Evolutionary conservation across 2,797 vertebrate genomes (phyloP).

Genomic region (Onychomys leucogaster): DNA sequence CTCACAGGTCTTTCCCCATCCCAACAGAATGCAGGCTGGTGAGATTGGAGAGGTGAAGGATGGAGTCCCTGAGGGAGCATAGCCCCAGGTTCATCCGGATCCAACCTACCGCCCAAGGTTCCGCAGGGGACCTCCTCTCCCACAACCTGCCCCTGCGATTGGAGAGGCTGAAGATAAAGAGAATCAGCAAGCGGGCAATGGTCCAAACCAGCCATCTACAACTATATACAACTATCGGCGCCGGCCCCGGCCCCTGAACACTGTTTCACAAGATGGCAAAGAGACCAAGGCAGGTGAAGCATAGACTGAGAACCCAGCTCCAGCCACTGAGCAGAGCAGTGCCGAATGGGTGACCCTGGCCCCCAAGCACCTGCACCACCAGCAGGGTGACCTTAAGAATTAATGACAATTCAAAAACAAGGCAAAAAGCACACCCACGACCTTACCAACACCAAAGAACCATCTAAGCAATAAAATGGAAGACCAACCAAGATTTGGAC

Average conservation of each 20-base stretch:
- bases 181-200: constrained; percentile 86
- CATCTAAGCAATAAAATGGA: constrained; percentile 86
- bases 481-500: constrained; percentile 81
- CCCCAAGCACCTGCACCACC: constrained; percentile 83
- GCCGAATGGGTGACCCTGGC: constrained; percentile 87
- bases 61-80: constrained; percentile 86
- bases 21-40: too few relatives aligned
- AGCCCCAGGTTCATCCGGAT: constrained; percentile 87
- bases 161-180: constrained; percentile 89
- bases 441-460: constrained; percentile 89
- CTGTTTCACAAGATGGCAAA: constrained; percentile 86
- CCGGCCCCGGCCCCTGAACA: constrained; percentile 83
- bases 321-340: constrained; percentile 86
- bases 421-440: constrained; percentile 65
- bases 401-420: constrained; percentile 74
- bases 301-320: constrained; percentile 87
- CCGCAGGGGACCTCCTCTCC: constrained; percentile 87
- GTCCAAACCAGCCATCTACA: constrained; percentile 83
- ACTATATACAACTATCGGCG: constrained; percentile 90
- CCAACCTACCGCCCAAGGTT: constrained; percentile 87
- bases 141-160: constrained; percentile 81
- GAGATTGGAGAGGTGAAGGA: constrained; percentile 90
- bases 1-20: too few relatives aligned
- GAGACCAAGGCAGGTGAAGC: constrained; percentile 87
- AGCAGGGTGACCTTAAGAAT: constrained; percentile 87